Evolutionary conservation across 2,888 invertebrate genomes (phyloP).

Genomic region (Hymenopus coronatus): DNA sequence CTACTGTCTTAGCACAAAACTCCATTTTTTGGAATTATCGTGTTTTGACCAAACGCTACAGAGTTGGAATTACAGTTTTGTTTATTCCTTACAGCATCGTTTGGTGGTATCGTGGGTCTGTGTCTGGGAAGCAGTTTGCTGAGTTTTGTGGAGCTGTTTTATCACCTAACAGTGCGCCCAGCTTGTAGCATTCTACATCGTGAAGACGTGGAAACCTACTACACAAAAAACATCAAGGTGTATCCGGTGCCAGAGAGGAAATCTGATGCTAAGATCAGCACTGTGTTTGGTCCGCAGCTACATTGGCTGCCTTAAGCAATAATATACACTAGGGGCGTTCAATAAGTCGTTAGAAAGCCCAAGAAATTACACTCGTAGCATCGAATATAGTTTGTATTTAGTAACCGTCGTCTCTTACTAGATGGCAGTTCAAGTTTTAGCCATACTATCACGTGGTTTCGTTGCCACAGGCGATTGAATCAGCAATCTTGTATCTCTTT

Average conservation of each 20-base stretch:
- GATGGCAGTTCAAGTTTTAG: too few relatives aligned
- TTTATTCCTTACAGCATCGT: constrained; percentile 28
- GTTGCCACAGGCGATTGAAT: too few relatives aligned
- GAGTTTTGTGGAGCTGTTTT: constrained; percentile 30
- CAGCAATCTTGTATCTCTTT: too few relatives aligned
- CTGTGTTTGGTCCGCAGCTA: neutral
- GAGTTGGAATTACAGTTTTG: neutral
- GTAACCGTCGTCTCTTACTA: too few relatives aligned
- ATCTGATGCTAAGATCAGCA: neutral
- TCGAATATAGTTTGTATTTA: too few relatives aligned
- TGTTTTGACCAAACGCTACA: too few relatives aligned
- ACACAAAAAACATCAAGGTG: neutral
- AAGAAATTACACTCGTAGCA: too few relatives aligned
- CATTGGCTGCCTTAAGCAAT: neutral
- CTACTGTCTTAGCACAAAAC: too few relatives aligned
- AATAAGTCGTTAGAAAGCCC: too few relatives aligned
- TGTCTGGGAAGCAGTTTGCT: constrained; percentile 33
- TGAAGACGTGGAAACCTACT: neutral
- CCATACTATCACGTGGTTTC: too few relatives aligned
- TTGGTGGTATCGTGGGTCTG: constrained; percentile 32
- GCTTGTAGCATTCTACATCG: neutral
- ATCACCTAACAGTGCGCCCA: constrained; percentile 30
- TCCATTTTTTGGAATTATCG: too few relatives aligned
- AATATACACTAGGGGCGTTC: too few relatives aligned
- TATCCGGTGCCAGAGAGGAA: neutral